phyloP scores from a whole-genome alignment of 2,113 vertebrate species.

The Mesocricetus auratus region DNA sequence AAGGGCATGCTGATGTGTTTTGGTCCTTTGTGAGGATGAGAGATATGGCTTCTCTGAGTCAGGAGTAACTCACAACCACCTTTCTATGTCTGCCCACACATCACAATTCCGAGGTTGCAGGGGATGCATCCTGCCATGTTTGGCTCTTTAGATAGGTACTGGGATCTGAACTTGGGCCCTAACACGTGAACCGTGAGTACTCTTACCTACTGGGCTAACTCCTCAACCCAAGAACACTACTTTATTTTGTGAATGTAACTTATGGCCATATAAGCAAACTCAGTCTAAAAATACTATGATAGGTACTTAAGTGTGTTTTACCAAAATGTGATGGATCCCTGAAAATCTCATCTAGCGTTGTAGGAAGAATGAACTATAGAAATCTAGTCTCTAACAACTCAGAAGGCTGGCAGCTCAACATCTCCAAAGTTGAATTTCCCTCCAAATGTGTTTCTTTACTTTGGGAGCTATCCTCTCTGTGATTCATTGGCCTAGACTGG shows the following conservation, averaged over 20 bases:
- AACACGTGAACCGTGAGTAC: neutral
- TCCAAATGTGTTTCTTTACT: neutral
- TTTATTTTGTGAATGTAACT: slow-evolving; percentile 23
- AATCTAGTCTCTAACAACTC: neutral
- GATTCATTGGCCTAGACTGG: neutral
- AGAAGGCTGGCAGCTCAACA: neutral
- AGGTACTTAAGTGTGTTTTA: neutral
- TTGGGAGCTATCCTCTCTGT: neutral
- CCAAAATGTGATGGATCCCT: neutral
- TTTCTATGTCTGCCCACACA: neutral
- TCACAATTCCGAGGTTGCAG: neutral
- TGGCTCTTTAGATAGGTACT: neutral
- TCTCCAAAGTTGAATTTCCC: neutral
- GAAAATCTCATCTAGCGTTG: neutral
- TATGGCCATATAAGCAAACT: neutral
- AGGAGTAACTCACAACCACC: neutral
- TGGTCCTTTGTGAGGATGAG: neutral
- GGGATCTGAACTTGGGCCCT: neutral
- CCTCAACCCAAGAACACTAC: neutral
- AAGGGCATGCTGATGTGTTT: neutral
- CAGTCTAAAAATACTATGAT: neutral
- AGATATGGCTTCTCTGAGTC: neutral
- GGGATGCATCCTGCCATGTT: no score
- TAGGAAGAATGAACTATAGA: neutral
- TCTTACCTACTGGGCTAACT: neutral